Evolutionary conservation across 2,888 invertebrate species (phyloP), one percentile per base, ranked within the genome.

Genomic region (Seira sanloemensis): DNA sequence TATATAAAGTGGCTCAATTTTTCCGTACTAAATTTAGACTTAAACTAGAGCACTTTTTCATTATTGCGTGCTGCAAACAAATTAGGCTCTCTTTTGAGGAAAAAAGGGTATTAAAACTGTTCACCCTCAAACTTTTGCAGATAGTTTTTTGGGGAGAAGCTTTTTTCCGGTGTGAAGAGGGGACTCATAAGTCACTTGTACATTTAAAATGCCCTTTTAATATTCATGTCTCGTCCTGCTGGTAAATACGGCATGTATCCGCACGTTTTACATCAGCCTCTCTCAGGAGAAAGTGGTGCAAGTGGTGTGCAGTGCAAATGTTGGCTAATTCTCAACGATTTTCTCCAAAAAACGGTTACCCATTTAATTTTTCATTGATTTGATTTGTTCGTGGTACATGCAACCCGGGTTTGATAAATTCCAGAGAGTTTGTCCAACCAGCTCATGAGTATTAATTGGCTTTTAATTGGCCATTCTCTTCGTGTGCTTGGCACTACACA

Each of bases 31-130:
- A 12, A 50, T 50, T 50, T 50, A 37, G 37, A 37, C 21, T 62
- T 62, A 1, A 23, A 12, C 19, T 12, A 62, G 58, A 62, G 62
- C 23, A 21, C 23, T 62, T 62, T n/a, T 62, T 62, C 23, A 62
- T 62, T 26, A 27, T 26, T 69, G 69, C 69, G 69, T 69, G 69
- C 37, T 69, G 18, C 27, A 37, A 27, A 19, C 37, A 37, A 69
- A 69, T 69, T 69, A 69, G 27, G 19, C 12, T 69, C 19, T 2
- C 21, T 62, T 21, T n/a, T n/a, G 9, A 23, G 21, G n/a, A 62
- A 5, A 23, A 62, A 50, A 50, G 50, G 62, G 4, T 62, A 62
- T 62, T 62, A 23, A 23, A 23, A 62, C 21, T 16, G 23, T 21
- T 62, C 21, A 21, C 12, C n/a, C 23, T 19, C 21, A 2, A 21